Percentiles rank a stretch among this genome's conserved stretches.
phyloP scores from a whole-genome alignment of 2,113 vertebrate species.

The Thalassoma bifasciatum region DNA sequence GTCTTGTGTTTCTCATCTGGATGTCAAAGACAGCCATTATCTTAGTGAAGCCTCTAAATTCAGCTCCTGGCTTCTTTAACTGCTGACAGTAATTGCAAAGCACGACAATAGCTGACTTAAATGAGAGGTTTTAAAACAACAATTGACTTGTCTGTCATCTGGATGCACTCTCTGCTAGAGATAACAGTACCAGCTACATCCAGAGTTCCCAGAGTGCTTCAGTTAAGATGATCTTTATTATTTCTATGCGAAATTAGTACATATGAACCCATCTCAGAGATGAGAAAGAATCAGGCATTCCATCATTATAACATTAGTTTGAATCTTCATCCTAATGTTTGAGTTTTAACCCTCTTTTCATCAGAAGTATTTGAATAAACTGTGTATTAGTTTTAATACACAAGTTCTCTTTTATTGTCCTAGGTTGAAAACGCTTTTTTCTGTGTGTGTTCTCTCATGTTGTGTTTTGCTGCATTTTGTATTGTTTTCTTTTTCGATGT shows the following conservation, averaged over 20 bases:
- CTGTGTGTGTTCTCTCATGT: background rate
- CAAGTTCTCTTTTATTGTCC: conserved; percentile 34
- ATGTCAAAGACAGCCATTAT: background rate
- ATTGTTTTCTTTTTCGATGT: conserved; percentile 18
- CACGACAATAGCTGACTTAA: background rate
- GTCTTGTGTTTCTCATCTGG: conserved; percentile 9
- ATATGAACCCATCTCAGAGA: conserved; percentile 23
- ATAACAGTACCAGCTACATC: background rate
- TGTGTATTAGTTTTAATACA: conserved; percentile 54
- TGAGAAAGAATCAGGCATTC: conserved; percentile 31
- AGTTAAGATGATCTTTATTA: conserved; percentile 10
- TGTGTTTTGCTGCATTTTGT: conserved; percentile 15
- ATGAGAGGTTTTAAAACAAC: conserved; percentile 1
- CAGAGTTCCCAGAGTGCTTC: conserved; percentile 25
- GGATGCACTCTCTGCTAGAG: conserved; percentile 1
- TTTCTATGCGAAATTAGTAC: conserved; percentile 3
- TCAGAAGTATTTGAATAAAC: conserved; percentile 58
- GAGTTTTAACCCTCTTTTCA: conserved; percentile 28
- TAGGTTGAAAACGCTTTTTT: background rate
- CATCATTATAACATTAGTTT: conserved; percentile 9
- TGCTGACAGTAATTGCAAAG: conserved; percentile 14
- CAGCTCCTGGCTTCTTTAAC: conserved; percentile 27
- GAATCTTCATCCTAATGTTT: conserved; percentile 18
- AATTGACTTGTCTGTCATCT: conserved; percentile 3
- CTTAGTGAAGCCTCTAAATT: conserved; percentile 20